phyloP scores from a whole-genome alignment of 2,888 invertebrate genomes.

The Pachycephus smyrnensis region DNA sequence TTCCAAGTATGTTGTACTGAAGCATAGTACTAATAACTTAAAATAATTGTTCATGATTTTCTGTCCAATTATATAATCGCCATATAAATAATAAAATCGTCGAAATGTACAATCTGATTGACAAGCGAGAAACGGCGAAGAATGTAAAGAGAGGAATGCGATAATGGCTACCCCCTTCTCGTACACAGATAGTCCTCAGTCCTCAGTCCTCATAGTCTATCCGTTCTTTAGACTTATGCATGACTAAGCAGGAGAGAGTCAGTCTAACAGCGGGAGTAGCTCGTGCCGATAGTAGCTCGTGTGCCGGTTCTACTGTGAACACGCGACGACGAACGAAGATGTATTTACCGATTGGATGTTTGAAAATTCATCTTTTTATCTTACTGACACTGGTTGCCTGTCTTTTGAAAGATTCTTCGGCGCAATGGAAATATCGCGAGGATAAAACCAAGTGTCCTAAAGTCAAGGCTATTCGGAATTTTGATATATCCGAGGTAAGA shows the following conservation, averaged over 20 bases:
- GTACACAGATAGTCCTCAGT: conserved; percentile 30
- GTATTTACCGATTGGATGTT: not conserved
- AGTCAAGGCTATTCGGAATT: conserved; percentile 84
- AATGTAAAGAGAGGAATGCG: conserved; percentile 61
- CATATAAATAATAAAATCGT: not conserved
- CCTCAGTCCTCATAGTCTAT: conserved; percentile 11
- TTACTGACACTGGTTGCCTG: not conserved
- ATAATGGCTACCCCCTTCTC: conserved; percentile 51
- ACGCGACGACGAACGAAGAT: not conserved
- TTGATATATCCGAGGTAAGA: conserved; percentile 79
- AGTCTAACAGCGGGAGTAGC: not conserved
- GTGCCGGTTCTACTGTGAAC: not conserved
- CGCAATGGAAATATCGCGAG: conserved; percentile 68
- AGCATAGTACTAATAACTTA: not conserved
- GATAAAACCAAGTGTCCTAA: conserved; percentile 79
- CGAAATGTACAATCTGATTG: not conserved
- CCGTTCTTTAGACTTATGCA: not conserved
- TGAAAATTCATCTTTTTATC: not conserved
- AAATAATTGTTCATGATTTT: not conserved
- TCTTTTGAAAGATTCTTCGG: not conserved
- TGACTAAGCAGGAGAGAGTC: not conserved
- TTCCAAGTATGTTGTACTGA: not conserved
- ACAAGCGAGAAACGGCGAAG: conserved; percentile 28
- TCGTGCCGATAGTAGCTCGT: conserved; percentile 1
- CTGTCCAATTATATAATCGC: not conserved